phyloP scores from a whole-genome alignment of 2,888 invertebrate species.

The Matsumyia berberina region DNA sequence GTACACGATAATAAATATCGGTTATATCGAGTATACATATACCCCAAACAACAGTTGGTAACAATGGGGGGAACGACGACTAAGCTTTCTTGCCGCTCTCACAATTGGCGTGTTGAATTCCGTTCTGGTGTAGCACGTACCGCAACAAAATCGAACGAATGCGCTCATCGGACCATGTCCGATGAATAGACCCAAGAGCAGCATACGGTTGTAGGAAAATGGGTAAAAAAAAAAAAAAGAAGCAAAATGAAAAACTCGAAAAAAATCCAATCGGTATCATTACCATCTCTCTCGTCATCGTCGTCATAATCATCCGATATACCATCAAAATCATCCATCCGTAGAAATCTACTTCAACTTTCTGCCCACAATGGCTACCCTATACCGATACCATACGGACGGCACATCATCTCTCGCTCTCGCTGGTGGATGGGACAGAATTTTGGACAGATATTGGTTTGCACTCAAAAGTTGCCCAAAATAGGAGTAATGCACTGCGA shows the following conservation, averaged over 20 bases:
- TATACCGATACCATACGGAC: no score
- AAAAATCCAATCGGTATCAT: conserved; percentile 56
- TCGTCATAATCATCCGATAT: conserved; percentile 63
- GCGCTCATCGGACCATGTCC: conserved; percentile 69
- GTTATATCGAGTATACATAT: conserved; percentile 54
- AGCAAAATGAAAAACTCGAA: conserved; percentile 18
- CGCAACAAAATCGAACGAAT: conserved; percentile 67
- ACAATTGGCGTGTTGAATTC: conserved; percentile 75
- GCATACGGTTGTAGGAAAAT: conserved; percentile 40
- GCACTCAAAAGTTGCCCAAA: conserved; percentile 49
- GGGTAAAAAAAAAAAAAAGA: conserved; percentile 22
- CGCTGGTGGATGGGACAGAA: conserved; percentile 10
- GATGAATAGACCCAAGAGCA: conserved; percentile 30
- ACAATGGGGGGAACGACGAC: conserved; percentile 27
- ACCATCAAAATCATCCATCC: conserved; percentile 67
- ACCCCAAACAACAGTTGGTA: conserved; percentile 33
- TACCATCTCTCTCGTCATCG: conserved; percentile 43
- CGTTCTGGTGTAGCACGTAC: conserved; percentile 76
- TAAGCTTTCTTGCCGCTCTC: conserved; percentile 74
- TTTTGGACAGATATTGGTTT: conserved; percentile 32
- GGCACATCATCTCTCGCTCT: background rate
- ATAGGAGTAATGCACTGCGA: conserved; percentile 13
- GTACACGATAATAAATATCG: conserved; percentile 54
- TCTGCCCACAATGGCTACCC: background rate
- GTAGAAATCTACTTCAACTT: conserved; percentile 55